Base-by-base conservation (phyloP, 2,797 vertebrate genomes). In the Odontamblyopus rebecca region DNA sequence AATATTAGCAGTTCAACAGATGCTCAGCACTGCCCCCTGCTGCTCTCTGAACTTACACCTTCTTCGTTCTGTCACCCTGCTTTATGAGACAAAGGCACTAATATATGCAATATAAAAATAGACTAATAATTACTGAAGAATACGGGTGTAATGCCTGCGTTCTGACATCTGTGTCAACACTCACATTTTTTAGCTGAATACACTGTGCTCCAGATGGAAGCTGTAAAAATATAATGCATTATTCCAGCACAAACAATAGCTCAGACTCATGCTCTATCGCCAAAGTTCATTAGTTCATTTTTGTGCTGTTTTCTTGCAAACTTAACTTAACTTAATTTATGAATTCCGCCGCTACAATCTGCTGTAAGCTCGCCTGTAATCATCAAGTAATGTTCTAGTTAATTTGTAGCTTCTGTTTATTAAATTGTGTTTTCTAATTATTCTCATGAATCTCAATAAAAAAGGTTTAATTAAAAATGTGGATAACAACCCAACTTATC, bases 151-250 rank as follows among this genome's bases (percentile, higher is more conserved):
- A 66, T 66, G 44, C 44, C 44, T 29, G 12, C 16, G 6, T 30
- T 30, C 41, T 50, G 64, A 66, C 44, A 29, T 66, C 64, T 66
- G 64, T 50, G 63, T 48, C 13, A 65, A 65, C 63, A 66, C 26
- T 29, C 64, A 18, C 30, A 29, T 29, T 66, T 66, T 23, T 50
- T 15, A 48, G 44, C 44, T 66, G 26, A 66, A 66, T 18, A 66
- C 44, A 66, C 41, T 51, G 64, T 29, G 64, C 64, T 50, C 64
- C 44, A 66, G 44, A 66, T 66, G 64, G 44, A 66, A 51, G 64
- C 64, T 6, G 29, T 66, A 66, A 66, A 66, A 66, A 48, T 66
- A 48, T 66, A 44, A 51, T 18, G 64, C 51, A 8, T 66, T 66
- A 29, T 50, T 29, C 12, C 63, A 27, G 26, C 13, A 15, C 63